Evolutionary conservation across 1,140 invertebrate genomes (phyloP), one percentile per base, ranked within the genome.

Genomic region (Cydia amplana): DNA sequence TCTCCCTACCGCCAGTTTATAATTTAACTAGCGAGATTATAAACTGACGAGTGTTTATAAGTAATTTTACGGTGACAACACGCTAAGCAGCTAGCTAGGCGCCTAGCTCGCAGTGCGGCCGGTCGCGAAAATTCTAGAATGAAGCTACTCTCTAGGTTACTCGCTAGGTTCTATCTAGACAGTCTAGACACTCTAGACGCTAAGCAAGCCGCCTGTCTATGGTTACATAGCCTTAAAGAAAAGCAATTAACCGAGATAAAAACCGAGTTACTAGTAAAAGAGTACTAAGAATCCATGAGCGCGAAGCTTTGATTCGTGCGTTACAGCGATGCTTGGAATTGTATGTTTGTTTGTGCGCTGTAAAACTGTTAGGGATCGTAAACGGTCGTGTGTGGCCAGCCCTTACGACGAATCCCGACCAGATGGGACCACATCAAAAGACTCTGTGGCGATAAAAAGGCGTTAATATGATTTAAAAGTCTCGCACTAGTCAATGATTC

Each of bases 301-400:
- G 65, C 16, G 65, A 36, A 20, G 65, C 88, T 92, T 92, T 92
- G 90, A 92, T 88, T 82, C 83, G 78, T 82, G 81, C 85, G 77
- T 80, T 79, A 79, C 85, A 77, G 80, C 89, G 78, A 78, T 92
- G 87, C 91, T 79, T 85, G 88, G 91, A 91, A 92, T 85, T 65
- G 67, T 25, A 14, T 92, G 89, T 92, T 92, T 92, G 90, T 92
- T 92, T 92, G 87, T 82, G 83, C 81, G 83, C 80, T 90, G 87
- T 91, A 90, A 91, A 91, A 89, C 86, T 85, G 90, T 87, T 87
- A 84, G 76, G 85, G 86, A 86, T 87, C 87, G 89, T 92, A 92
- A 92, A 92, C 87, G 84, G 73, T 86, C 90, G 90, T 91, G 91
- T 92, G 91, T 92, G 91, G 91, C 84, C 89, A 87, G 88, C 85